Conservation (phyloP, 2,888 invertebrate species). For the Crepidodera aurea region DNA sequence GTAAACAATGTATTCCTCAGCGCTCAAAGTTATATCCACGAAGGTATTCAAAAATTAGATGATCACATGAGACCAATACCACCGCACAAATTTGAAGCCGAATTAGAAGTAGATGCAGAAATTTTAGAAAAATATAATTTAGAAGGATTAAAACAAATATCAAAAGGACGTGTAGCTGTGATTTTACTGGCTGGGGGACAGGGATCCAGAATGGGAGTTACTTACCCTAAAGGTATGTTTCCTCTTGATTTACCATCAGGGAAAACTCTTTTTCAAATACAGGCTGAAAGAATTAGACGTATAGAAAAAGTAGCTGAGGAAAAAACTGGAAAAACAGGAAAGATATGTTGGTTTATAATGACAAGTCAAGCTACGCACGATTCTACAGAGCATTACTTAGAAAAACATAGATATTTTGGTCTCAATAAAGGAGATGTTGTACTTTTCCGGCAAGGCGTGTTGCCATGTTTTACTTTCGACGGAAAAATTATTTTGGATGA, state of each 20-base stretch:
- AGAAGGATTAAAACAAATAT: constrained; percentile 69
- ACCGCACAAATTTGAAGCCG: constrained; percentile 78
- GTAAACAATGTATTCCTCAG: constrained; percentile 47
- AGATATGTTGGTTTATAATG: constrained; percentile 93
- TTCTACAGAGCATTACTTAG: constrained; percentile 83
- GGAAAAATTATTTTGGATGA: constrained; percentile 91
- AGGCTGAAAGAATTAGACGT: constrained; percentile 87
- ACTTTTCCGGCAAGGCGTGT: constrained; percentile 89
- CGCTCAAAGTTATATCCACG: constrained; percentile 61
- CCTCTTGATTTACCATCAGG: constrained; percentile 87
- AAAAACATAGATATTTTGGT: constrained; percentile 84
- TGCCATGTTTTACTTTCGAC: constrained; percentile 93
- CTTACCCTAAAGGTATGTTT: constrained; percentile 97
- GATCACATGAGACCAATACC: constrained; percentile 85
- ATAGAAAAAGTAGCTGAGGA: constrained; percentile 80
- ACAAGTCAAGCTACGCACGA: constrained; percentile 93
- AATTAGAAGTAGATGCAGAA: constrained; percentile 68
- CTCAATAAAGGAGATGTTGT: constrained; percentile 81
- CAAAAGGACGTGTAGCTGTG: constrained; percentile 79
- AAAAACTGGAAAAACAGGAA: constrained; percentile 65
- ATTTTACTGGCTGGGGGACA: constrained; percentile 96
- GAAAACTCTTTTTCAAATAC: constrained; percentile 93
- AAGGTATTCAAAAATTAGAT: constrained; percentile 74
- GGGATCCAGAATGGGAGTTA: constrained; percentile 94
- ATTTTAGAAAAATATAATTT: constrained; percentile 70